Base-by-base conservation (phyloP, 1,140 invertebrate genomes). In the Acromyrmex echinatior region DNA sequence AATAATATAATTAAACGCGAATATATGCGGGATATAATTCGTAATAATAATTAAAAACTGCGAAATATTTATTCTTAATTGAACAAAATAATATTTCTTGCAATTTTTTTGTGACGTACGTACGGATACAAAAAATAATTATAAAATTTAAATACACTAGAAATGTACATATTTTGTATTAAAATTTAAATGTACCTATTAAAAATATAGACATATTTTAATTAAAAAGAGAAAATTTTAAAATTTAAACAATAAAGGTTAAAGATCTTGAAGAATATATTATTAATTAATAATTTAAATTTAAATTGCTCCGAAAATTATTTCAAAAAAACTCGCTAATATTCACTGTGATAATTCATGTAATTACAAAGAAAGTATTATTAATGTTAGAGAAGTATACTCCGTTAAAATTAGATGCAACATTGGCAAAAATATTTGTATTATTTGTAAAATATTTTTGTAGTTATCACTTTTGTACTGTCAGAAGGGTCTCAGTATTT, bases 41-140 rank as follows among this genome's bases (percentile, higher is more conserved):
- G 35, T 39, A 49, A 71, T 35, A 74, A 58, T 35, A 74, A 74
- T 45, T 45, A 45, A 21, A 39, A 35, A 74, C 21, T 18, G 14
- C 5, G 0, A 35, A 39, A 74, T 45, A 39, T 39, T 45, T 68
- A 3, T 45, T 35, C 3, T 66, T 66, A n/a, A 66, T 3, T 66
- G 0, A 31, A 63, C 2, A 28, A 66, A 66, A 66, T 35, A 65
- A 66, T 35, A 9, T 35, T 66, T n/a, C 31, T 66, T 9, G 9
- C 12, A 35, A 66, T 66, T 53, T 73, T 56, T 56, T 73, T 35
- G 0, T 4, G 12, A 35, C 1, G 4, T 18, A 35, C 3, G 2
- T 18, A 68, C 4, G 28, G 7, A 65, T 35, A 56, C 9, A 56
- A 7, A 73, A 56, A 31, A 31, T 56, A 31, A 71, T 71, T 71